phyloP scores from a whole-genome alignment of 2,113 vertebrate genomes.

The Camelus bactrianus region DNA sequence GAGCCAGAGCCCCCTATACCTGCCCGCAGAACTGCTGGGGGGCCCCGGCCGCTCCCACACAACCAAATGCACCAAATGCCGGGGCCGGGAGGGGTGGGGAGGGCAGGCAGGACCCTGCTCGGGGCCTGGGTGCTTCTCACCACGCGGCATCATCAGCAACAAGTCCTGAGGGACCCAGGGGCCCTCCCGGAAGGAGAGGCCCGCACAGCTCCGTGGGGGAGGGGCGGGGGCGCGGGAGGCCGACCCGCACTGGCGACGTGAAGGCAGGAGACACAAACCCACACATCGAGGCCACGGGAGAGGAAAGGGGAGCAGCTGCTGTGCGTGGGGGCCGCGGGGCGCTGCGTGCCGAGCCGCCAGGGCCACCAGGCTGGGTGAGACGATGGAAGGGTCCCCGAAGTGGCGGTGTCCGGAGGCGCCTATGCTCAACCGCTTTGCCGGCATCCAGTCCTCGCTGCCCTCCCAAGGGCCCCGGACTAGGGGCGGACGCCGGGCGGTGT shows the following conservation, averaged over 20 bases:
- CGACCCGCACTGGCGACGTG: too few species aligned
- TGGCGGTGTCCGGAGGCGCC: not conserved
- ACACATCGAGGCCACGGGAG: not conserved
- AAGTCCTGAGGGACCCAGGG: not conserved
- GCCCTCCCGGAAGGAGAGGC: not conserved
- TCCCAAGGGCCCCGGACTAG: not conserved
- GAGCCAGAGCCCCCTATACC: not conserved
- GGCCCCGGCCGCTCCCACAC: not conserved
- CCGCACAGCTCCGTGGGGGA: fast-evolving
- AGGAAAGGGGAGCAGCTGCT: not conserved
- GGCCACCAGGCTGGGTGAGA: not conserved
- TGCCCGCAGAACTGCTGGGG: not conserved
- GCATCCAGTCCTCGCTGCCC: fast-evolving
- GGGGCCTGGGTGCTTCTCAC: not conserved
- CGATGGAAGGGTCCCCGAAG: not conserved
- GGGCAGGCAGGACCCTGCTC: not conserved
- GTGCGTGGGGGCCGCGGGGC: not conserved
- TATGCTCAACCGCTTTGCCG: not conserved
- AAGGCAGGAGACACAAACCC: too few species aligned
- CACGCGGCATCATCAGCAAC: not conserved
- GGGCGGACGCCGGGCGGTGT: fast-evolving
- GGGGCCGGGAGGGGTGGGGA: not conserved
- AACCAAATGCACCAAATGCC: not conserved
- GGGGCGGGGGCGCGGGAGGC: not conserved
- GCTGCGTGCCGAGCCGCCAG: fast-evolving